These are phyloP conservation scores for Chelonoidis abingdonii DNA, from an alignment of 2,113 vertebrate species.

Conservation along the genomic window DNA sequence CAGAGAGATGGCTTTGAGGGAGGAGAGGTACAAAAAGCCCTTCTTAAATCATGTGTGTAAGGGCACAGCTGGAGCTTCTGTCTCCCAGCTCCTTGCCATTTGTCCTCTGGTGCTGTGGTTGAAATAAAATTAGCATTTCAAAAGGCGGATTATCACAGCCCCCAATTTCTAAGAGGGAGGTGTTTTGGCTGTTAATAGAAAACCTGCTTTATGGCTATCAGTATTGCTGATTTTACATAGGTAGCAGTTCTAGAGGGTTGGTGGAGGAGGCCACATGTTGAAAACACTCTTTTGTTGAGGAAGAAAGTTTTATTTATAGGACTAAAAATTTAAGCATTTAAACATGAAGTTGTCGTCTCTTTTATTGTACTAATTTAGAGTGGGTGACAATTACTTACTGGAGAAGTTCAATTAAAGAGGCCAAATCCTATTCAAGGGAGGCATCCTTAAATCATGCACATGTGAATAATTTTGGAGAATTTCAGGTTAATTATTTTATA, in stretches of 20 bases:
- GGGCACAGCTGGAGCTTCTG: constrained; percentile 41
- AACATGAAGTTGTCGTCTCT: neutral
- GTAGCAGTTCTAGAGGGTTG: neutral
- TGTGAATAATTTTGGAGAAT: neutral
- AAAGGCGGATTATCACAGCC: constrained; percentile 63
- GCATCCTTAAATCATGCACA: neutral
- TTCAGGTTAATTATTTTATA: neutral
- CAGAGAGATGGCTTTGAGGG: neutral
- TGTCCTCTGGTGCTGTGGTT: constrained; percentile 58
- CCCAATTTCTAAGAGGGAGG: neutral
- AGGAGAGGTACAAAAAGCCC: constrained; percentile 41
- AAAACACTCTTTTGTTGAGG: neutral
- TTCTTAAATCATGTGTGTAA: constrained; percentile 61
- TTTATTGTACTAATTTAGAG: neutral
- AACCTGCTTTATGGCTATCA: constrained; percentile 44
- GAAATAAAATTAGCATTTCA: constrained; percentile 76
- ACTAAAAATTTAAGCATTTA: neutral
- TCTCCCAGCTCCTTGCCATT: constrained; percentile 12
- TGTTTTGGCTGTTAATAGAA: constrained; percentile 23
- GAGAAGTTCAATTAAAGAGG: neutral
- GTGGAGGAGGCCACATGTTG: neutral
- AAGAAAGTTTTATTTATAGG: neutral
- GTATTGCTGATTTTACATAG: neutral
- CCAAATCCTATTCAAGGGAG: neutral
- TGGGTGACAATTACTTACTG: neutral